phyloP scores from a whole-genome alignment of 2,888 invertebrate genomes.

The Gandaritis pyraliata region DNA sequence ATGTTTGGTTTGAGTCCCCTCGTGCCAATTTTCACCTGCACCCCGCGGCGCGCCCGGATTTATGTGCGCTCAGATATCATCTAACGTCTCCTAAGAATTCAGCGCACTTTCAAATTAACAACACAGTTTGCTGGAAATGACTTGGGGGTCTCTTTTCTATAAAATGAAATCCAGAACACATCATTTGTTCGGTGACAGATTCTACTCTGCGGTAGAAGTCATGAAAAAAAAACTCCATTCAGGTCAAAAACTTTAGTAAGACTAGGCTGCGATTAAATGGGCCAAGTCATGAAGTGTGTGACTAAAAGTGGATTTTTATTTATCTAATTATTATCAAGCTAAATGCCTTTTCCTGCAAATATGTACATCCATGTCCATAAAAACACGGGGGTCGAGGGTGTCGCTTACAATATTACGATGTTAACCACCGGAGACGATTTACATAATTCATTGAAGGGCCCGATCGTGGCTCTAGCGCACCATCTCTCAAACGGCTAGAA shows the following conservation, averaged over 20 bases:
- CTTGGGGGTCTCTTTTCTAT: constrained; percentile 4
- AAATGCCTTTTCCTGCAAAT: constrained; percentile 38
- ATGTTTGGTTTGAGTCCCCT: constrained; percentile 80
- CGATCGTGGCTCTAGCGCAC: constrained; percentile 24
- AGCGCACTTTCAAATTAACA: constrained; percentile 53
- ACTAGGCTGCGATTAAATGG: no score
- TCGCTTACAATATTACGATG: constrained; percentile 83
- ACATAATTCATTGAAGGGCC: constrained; percentile 74
- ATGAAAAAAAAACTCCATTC: no score
- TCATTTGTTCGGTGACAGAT: no score
- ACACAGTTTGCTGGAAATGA: constrained; percentile 50
- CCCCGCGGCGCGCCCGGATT: constrained; percentile 65
- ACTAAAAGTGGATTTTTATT: no score
- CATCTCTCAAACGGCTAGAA: constrained; percentile 22
- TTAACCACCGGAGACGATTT: constrained; percentile 80
- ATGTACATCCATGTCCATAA: constrained; percentile 36
- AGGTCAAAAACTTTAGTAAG: no score
- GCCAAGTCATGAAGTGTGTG: no score
- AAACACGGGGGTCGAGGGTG: constrained; percentile 65
- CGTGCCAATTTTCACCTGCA: constrained; percentile 82
- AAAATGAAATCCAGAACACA: no score
- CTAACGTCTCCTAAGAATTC: constrained; percentile 73
- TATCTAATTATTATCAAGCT: no score
- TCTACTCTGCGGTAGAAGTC: no score
- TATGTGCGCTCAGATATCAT: constrained; percentile 75